A percentile compares a stretch with the other conserved stretches of the same genome.
Evolutionary conservation across 2,797 vertebrate genomes (phyloP).

Genomic region (Pagetopsis macropterus): DNA sequence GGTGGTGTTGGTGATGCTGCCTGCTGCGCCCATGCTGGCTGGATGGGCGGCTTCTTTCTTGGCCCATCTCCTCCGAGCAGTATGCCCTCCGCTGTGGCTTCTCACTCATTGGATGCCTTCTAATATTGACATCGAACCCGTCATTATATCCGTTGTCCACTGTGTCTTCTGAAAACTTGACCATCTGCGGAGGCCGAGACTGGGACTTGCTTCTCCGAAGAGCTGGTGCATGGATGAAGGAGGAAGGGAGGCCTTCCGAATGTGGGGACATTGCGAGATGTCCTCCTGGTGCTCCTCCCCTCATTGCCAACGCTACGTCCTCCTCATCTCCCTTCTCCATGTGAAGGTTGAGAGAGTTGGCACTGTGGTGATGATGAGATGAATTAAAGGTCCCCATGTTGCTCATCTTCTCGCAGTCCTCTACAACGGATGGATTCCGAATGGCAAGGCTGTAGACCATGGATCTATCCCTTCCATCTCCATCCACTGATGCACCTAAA

Average conservation of each 20-base stretch:
- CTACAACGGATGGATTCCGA: constrained; percentile 78
- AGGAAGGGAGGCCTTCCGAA: constrained; percentile 77
- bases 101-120: constrained; percentile 94
- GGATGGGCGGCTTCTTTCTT: constrained; percentile 78
- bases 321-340: constrained; percentile 79
- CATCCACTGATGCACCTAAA: constrained; percentile 92
- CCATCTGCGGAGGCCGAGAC: constrained; percentile 90
- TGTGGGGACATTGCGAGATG: constrained; percentile 61
- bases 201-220: constrained; percentile 93
- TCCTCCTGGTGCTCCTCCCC: constrained; percentile 56
- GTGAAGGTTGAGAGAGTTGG: constrained; percentile 89
- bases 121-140: constrained; percentile 78
- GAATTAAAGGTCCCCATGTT: constrained; percentile 97
- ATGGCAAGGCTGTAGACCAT: constrained; percentile 87
- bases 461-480: constrained; percentile 86
- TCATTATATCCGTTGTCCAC: constrained; percentile 90
- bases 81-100: constrained; percentile 88
- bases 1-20: constrained; percentile 77
- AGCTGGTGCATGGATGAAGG: constrained; percentile 87
- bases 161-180: constrained; percentile 96
- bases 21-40: constrained; percentile 82
- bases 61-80: constrained; percentile 85
- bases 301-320: constrained; percentile 58
- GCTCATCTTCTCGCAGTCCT: constrained; percentile 95
- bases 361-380: constrained; percentile 92